Percentiles rank a stretch among this genome's conserved stretches.
These are phyloP conservation scores for Rafetus swinhoei DNA, from an alignment of 2,113 vertebrate species.

Conservation along the genomic window DNA sequence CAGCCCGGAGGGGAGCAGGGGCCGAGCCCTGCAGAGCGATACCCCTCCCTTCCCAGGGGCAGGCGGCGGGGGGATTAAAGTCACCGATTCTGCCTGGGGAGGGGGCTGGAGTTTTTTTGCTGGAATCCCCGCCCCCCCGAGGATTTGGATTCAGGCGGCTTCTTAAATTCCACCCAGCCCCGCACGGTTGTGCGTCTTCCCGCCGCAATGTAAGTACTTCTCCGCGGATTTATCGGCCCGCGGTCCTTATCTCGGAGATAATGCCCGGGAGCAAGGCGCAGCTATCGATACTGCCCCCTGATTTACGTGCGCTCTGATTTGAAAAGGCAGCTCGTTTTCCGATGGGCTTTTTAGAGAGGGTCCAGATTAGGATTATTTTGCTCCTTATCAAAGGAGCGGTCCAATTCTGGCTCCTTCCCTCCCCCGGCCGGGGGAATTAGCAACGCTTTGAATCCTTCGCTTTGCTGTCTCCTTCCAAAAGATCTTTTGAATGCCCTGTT, in stretches of 20 bases:
- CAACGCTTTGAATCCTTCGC: not conserved
- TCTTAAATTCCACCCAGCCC: not conserved
- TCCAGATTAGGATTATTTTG: not conserved
- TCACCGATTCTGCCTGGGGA: no score
- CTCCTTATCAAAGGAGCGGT: not conserved
- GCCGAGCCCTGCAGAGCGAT: not conserved
- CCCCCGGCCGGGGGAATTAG: not conserved
- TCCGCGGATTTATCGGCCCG: not conserved
- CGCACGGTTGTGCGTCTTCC: not conserved
- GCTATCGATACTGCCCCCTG: slow-evolving; percentile 71
- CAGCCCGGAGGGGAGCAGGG: not conserved
- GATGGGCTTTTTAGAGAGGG: not conserved
- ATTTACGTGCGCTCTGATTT: slow-evolving; percentile 72
- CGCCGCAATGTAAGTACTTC: slow-evolving; percentile 59
- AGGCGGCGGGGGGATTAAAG: not conserved
- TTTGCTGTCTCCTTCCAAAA: not conserved
- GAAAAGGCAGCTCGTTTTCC: not conserved
- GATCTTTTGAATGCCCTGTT: not conserved
- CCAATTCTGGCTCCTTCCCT: not conserved
- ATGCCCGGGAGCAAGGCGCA: not conserved
- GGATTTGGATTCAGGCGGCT: slow-evolving; percentile 9
- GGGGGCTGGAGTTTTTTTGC: not conserved
- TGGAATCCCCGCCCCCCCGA: slow-evolving; percentile 33
- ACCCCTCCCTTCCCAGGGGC: not conserved
- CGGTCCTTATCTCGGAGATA: not conserved